phyloP scores from a whole-genome alignment of 2,888 invertebrate species.

The Bellardia bayeri region DNA sequence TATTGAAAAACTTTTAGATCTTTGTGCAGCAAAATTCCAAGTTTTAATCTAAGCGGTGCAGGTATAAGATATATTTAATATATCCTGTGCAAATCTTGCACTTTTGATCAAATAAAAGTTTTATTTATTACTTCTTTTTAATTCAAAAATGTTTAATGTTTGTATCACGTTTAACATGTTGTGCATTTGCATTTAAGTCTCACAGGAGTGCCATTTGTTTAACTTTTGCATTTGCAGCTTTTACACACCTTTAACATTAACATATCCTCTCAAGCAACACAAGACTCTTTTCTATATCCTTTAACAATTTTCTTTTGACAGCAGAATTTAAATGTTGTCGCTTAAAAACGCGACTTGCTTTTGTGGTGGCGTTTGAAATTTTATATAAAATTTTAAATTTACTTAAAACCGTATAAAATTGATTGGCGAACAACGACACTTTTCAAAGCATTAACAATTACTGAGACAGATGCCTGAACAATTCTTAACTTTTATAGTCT shows the following conservation, averaged over 20 bases:
- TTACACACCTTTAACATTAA: constrained; percentile 80
- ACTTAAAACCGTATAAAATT: constrained; percentile 8
- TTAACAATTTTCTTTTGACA: constrained; percentile 4
- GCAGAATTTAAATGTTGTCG: constrained; percentile 55
- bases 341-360: constrained; percentile 66
- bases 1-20: no score
- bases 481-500: constrained; percentile 77
- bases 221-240: background rate
- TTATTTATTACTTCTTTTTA: no score
- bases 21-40: no score
- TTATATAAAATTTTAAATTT: background rate
- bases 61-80: no score
- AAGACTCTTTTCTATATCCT: constrained; percentile 26
- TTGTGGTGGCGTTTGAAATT: background rate
- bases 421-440: constrained; percentile 59
- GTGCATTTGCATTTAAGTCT: background rate
- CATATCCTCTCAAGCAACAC: constrained; percentile 66
- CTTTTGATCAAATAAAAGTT: no score
- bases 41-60: no score
- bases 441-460: constrained; percentile 69
- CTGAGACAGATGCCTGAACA: constrained; percentile 72
- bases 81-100: no score
- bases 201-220: background rate
- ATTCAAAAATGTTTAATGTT: no score
- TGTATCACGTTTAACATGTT: background rate